Evolutionary conservation across 2,113 vertebrate species (phyloP).

Genomic region (Dinomys branickii): DNA sequence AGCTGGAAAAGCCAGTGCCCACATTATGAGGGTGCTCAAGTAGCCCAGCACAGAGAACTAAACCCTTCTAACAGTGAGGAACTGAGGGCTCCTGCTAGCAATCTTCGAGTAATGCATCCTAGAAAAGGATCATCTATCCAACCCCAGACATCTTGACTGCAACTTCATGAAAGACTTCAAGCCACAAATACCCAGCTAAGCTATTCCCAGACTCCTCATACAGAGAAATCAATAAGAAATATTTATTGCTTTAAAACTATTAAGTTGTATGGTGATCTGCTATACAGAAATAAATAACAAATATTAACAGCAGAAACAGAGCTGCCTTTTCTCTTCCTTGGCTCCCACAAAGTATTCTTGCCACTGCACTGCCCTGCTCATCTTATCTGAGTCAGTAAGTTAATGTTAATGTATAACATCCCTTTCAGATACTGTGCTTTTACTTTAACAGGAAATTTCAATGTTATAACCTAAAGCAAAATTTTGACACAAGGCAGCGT

Average conservation of each 20-base stretch:
- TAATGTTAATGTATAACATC: neutral
- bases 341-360: neutral
- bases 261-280: neutral
- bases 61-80: neutral
- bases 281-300: neutral
- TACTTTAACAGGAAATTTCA: conserved; percentile 6
- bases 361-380: neutral
- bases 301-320: neutral
- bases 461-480: neutral
- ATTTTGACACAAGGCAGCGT: neutral
- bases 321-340: neutral
- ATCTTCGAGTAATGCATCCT: neutral
- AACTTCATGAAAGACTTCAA: neutral
- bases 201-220: neutral
- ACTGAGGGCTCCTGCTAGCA: neutral
- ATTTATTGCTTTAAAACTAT: neutral
- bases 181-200: neutral
- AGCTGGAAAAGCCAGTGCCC: neutral
- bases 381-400: neutral
- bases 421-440: neutral
- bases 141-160: neutral
- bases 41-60: neutral
- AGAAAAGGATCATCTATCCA: neutral
- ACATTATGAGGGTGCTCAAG: neutral
- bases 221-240: neutral